phyloP scores from a whole-genome alignment of 2,797 vertebrate genomes.

The Sparus aurata region DNA sequence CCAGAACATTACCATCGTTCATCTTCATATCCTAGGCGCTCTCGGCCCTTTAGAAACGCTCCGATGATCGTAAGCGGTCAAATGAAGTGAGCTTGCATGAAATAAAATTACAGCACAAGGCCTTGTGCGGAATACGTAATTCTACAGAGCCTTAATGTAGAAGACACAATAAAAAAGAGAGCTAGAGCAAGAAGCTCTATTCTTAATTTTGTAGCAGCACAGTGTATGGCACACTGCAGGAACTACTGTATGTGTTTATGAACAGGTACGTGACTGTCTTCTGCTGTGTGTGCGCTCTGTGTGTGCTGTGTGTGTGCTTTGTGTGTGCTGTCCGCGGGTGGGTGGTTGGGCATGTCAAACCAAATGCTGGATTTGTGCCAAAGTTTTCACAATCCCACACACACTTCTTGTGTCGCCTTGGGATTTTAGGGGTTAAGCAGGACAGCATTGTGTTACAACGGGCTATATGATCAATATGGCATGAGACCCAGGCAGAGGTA shows the following conservation, averaged over 20 bases:
- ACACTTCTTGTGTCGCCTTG: background rate
- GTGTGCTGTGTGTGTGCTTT: background rate
- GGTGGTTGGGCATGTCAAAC: background rate
- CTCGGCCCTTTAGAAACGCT: slow-evolving; percentile 18
- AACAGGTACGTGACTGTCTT: background rate
- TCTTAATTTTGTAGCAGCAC: background rate
- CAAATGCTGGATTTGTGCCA: slow-evolving; percentile 10
- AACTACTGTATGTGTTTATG: background rate
- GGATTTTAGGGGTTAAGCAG: slow-evolving; percentile 28
- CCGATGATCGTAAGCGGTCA: slow-evolving; percentile 35
- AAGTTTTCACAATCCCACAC: background rate
- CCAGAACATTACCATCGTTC: slow-evolving; percentile 32
- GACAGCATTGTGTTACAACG: slow-evolving; percentile 9
- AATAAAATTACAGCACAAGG: slow-evolving; percentile 21
- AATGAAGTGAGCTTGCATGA: slow-evolving; percentile 23
- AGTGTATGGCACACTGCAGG: background rate
- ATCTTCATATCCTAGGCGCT: slow-evolving; percentile 39
- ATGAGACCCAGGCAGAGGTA: background rate
- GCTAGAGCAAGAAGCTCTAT: background rate
- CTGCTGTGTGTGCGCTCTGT: background rate
- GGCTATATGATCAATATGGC: slow-evolving; percentile 56
- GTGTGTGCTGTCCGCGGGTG: background rate
- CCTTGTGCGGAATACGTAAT: slow-evolving; percentile 2
- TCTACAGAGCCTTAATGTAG: background rate
- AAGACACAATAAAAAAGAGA: background rate